These are phyloP conservation scores for Saxidomus purpurata DNA, from an alignment of 1,140 invertebrate genomes.

Conservation along the genomic window DNA sequence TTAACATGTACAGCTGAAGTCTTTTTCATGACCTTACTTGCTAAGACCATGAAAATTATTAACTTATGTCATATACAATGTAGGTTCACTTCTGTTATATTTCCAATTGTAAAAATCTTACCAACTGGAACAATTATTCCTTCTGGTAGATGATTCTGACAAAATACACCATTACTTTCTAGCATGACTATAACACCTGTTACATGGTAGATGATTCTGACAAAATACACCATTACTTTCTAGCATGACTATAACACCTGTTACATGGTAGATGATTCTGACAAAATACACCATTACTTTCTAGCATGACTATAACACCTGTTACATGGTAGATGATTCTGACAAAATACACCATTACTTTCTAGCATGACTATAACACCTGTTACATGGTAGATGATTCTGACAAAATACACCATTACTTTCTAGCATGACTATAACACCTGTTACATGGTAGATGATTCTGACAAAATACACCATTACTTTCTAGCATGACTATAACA, in stretches of 20 bases:
- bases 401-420: not conserved
- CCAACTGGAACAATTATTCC: constrained; percentile 50
- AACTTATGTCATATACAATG: too few species aligned
- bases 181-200: not conserved
- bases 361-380: not conserved
- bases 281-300: not conserved
- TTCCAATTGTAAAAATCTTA: constrained; percentile 25
- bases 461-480: too few species aligned
- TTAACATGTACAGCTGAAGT: too few species aligned
- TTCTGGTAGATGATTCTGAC: constrained; percentile 36
- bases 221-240: not conserved
- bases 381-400: constrained; percentile 29
- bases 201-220: constrained; percentile 16
- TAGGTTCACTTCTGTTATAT: too few species aligned
- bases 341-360: not conserved
- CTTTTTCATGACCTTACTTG: too few species aligned
- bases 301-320: not conserved
- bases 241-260: too few species aligned
- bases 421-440: not conserved
- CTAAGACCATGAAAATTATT: too few species aligned
- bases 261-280: constrained; percentile 28
- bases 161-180: not conserved
- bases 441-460: too few species aligned
- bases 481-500: too few species aligned
- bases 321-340: constrained; percentile 27